Percentiles rank a stretch among this genome's conserved stretches.
Conservation (phyloP, 2,888 invertebrate species). For the Callosobruchus maculatus region DNA sequence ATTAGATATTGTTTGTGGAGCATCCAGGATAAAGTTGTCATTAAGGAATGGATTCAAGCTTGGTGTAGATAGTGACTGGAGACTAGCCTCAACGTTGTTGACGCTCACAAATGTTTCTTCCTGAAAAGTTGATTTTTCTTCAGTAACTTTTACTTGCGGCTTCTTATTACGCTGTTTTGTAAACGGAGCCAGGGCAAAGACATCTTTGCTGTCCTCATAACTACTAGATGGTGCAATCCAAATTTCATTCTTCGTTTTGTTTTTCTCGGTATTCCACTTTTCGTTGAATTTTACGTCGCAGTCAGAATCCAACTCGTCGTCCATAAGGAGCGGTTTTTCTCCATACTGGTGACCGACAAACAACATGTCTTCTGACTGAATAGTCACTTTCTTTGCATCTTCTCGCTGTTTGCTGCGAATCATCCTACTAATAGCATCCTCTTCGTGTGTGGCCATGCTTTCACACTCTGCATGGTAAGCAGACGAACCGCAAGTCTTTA, state of each 20-base stretch:
- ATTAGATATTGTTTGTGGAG: slow-evolving; percentile 1
- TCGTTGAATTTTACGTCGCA: slow-evolving; percentile 43
- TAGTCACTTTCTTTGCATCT: slow-evolving; percentile 43
- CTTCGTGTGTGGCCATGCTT: slow-evolving; percentile 62
- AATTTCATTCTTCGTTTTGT: slow-evolving; percentile 30
- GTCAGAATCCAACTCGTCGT: slow-evolving; percentile 72
- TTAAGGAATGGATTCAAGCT: slow-evolving; percentile 42
- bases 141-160: background rate
- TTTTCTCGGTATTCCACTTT: slow-evolving; percentile 20
- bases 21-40: slow-evolving; percentile 16
- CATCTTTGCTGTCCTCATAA: slow-evolving; percentile 55
- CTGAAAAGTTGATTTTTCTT: slow-evolving; percentile 4
- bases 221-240: slow-evolving; percentile 45
- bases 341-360: slow-evolving; percentile 74
- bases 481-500: slow-evolving; percentile 65
- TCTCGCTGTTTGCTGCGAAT: slow-evolving; percentile 52
- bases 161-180: slow-evolving; percentile 35
- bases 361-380: slow-evolving; percentile 52
- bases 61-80: slow-evolving; percentile 10
- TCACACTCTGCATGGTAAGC: slow-evolving; percentile 72
- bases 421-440: slow-evolving; percentile 54
- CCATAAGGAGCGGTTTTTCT: slow-evolving; percentile 68
- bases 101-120: slow-evolving; percentile 2
- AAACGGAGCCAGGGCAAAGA: slow-evolving; percentile 70
- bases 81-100: background rate